phyloP scores from a whole-genome alignment of 2,797 vertebrate genomes.

The Amphiprion clarkii region DNA sequence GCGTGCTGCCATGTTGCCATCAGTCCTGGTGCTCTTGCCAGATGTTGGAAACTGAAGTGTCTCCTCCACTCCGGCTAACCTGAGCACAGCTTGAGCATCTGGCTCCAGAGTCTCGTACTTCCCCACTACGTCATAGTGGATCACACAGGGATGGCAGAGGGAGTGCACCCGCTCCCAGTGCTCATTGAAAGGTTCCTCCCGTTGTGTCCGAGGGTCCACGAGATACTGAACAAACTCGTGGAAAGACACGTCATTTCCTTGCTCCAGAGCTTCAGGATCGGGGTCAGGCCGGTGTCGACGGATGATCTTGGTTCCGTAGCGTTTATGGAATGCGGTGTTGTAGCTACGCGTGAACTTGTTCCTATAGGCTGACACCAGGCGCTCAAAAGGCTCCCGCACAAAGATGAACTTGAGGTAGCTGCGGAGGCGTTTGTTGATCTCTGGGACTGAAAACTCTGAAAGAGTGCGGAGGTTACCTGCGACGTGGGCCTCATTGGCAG shows the following conservation, averaged over 20 bases:
- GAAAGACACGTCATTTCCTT: conserved; percentile 91
- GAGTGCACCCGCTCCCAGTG: conserved; percentile 97
- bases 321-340: conserved; percentile 95
- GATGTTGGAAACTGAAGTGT: conserved; percentile 88
- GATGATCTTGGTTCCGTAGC: conserved; percentile 94
- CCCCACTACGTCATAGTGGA: conserved; percentile 95
- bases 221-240: conserved; percentile 95
- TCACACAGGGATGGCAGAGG: conserved; percentile 95
- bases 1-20: conserved; percentile 86
- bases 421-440: conserved; percentile 94
- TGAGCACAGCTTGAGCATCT: conserved; percentile 91
- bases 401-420: conserved; percentile 96
- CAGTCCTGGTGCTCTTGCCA: conserved; percentile 86
- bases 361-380: conserved; percentile 94
- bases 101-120: conserved; percentile 94
- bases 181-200: conserved; percentile 93
- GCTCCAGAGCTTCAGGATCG: conserved; percentile 83
- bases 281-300: conserved; percentile 88
- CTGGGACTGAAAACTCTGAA: conserved; percentile 88
- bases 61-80: conserved; percentile 83
- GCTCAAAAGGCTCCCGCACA: conserved; percentile 95
- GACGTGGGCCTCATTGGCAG: conserved; percentile 92
- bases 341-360: conserved; percentile 95
- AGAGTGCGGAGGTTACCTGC: conserved; percentile 90
- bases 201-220: conserved; percentile 92